Conservation (phyloP, 2,113 vertebrate genomes). For the Gymnocephalus cernua region DNA sequence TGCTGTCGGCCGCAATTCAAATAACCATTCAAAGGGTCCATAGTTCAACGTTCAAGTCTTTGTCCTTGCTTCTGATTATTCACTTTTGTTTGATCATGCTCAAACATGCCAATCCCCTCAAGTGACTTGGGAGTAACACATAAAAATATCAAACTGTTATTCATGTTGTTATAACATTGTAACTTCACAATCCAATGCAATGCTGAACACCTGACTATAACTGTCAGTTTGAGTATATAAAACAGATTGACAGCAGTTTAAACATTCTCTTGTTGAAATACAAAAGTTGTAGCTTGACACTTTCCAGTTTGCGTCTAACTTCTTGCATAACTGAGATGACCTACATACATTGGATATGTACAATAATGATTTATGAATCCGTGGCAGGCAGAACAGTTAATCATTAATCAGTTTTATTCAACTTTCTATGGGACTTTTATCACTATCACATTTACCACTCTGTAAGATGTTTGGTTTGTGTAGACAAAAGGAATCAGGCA, state of each 20-base stretch:
- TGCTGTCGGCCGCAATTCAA: conserved; percentile 11
- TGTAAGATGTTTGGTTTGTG: background rate
- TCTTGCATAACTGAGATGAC: background rate
- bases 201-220: background rate
- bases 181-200: background rate
- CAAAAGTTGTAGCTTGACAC: background rate
- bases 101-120: background rate
- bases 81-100: conserved; percentile 31
- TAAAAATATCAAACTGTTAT: background rate
- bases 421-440: background rate
- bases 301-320: background rate
- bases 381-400: conserved; percentile 2
- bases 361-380: background rate
- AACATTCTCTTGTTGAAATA: background rate
- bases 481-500: conserved; percentile 29
- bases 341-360: background rate
- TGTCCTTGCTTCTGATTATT: conserved; percentile 9
- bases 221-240: background rate
- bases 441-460: background rate
- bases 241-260: background rate
- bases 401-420: conserved; percentile 13
- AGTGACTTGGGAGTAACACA: background rate
- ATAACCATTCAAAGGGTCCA: conserved; percentile 39
- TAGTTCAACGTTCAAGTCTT: conserved; percentile 40
- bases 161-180: background rate